Evolutionary conservation across 2,797 vertebrate genomes (phyloP).

Genomic region (Poeciliopsis turneri): DNA sequence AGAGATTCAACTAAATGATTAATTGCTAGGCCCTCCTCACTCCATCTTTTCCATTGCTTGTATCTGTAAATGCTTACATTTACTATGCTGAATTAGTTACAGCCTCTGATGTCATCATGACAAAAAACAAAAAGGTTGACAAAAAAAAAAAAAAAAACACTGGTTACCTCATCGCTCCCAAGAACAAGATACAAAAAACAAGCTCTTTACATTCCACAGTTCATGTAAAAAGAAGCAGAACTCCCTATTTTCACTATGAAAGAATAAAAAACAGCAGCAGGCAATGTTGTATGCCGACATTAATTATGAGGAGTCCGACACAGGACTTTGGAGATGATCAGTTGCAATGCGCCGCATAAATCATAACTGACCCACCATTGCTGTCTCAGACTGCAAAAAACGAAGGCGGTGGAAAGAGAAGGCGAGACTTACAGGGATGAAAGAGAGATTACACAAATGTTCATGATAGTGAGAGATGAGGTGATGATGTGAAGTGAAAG

Average conservation of each 20-base stretch:
- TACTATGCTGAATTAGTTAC: constrained; percentile 41
- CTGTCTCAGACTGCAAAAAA: constrained; percentile 13
- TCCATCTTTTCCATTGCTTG: constrained; percentile 39
- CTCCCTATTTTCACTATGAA: not conserved
- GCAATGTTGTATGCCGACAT: not conserved
- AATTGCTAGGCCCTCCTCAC: constrained; percentile 42
- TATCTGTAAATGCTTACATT: constrained; percentile 31
- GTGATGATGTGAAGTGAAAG: constrained; percentile 46
- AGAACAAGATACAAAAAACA: constrained; percentile 2
- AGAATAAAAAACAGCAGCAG: constrained; percentile 10
- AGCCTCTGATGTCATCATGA: constrained; percentile 32
- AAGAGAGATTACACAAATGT: constrained; percentile 46
- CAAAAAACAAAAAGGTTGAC: not conserved
- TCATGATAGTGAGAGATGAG: constrained; percentile 49
- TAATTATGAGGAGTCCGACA: constrained; percentile 2
- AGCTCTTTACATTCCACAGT: constrained; percentile 4
- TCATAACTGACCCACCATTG: constrained; percentile 28
- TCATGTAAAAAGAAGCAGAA: constrained; percentile 8
- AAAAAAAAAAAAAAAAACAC: not conserved
- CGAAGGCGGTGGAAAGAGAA: constrained; percentile 40
- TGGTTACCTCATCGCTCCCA: constrained; percentile 31
- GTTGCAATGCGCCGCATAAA: constrained; percentile 27
- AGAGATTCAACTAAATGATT: constrained; percentile 49
- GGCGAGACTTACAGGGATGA: constrained; percentile 42
- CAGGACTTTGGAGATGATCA: constrained; percentile 21